phyloP scores from a whole-genome alignment of 2,797 vertebrate species.

The Argentina silus region DNA sequence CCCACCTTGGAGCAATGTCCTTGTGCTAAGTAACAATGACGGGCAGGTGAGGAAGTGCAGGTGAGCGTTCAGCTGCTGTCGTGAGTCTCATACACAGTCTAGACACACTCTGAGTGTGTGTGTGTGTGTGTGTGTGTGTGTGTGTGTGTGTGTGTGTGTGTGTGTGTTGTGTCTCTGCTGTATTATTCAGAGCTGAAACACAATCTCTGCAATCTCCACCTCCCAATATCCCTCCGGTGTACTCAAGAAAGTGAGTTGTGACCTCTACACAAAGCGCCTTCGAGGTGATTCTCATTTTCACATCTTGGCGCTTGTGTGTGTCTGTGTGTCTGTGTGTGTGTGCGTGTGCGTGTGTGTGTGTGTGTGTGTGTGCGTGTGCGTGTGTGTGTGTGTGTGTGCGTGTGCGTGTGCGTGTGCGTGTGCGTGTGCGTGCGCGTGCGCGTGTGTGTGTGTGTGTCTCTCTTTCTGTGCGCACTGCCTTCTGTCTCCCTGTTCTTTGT shows the following conservation, averaged over 20 bases:
- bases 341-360: background rate
- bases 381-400: conserved; percentile 12
- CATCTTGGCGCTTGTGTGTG: background rate
- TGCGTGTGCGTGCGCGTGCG: background rate
- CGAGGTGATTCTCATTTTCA: conserved; percentile 19
- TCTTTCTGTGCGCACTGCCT: conserved; percentile 32
- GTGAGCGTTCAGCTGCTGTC: background rate
- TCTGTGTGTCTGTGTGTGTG: background rate
- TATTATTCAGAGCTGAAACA: conserved; percentile 40
- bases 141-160: too few relatives aligned
- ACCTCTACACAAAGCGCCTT: conserved; percentile 5
- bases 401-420: background rate
- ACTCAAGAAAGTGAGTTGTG: conserved; percentile 31
- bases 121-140: too few relatives aligned
- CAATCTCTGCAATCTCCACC: conserved; percentile 48
- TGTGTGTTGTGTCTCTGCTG: background rate
- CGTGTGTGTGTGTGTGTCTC: background rate
- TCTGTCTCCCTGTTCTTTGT: conserved; percentile 29
- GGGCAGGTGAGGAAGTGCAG: too few relatives aligned
- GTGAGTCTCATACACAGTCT: background rate
- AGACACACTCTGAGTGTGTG: too few relatives aligned
- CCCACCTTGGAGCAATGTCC: conserved; percentile 34
- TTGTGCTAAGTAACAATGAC: conserved; percentile 20
- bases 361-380: conserved; percentile 9
- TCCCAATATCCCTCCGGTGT: conserved; percentile 15